Evolutionary conservation across 2,113 vertebrate genomes (phyloP).

Genomic region (Pteropus alecto): DNA sequence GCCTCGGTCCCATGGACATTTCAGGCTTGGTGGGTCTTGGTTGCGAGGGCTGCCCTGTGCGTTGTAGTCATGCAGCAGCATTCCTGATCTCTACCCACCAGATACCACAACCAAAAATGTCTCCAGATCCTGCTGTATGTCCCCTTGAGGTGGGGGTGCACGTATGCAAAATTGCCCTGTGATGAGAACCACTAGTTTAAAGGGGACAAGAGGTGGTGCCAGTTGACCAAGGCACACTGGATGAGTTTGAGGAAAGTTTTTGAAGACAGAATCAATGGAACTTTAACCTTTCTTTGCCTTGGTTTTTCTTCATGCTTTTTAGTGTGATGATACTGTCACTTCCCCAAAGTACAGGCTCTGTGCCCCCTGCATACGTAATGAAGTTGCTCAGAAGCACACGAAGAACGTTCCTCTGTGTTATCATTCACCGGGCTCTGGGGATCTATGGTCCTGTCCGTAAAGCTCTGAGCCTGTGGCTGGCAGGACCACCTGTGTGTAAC

Average conservation of each 20-base stretch:
- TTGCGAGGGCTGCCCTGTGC: no score
- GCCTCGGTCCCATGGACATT: accelerated
- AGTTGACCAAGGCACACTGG: background rate
- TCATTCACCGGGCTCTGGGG: accelerated
- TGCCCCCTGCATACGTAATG: accelerated
- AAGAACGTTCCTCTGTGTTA: background rate
- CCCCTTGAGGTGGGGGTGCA: background rate
- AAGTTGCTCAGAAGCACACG: background rate
- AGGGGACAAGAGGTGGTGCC: background rate
- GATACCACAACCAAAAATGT: background rate
- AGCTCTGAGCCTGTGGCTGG: background rate
- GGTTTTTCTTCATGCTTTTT: background rate
- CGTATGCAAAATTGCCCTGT: background rate
- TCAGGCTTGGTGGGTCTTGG: background rate
- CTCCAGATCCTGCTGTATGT: background rate
- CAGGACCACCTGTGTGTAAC: background rate
- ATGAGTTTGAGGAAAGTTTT: background rate
- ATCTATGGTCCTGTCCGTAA: background rate
- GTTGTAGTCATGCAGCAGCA: no score
- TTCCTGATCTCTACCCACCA: background rate
- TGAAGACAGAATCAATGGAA: background rate
- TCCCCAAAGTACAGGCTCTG: background rate
- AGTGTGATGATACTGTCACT: background rate
- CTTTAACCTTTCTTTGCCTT: background rate
- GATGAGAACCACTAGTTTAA: background rate